Evolutionary conservation across 2,888 invertebrate genomes (phyloP).

Genomic region (Pammene aurita): DNA sequence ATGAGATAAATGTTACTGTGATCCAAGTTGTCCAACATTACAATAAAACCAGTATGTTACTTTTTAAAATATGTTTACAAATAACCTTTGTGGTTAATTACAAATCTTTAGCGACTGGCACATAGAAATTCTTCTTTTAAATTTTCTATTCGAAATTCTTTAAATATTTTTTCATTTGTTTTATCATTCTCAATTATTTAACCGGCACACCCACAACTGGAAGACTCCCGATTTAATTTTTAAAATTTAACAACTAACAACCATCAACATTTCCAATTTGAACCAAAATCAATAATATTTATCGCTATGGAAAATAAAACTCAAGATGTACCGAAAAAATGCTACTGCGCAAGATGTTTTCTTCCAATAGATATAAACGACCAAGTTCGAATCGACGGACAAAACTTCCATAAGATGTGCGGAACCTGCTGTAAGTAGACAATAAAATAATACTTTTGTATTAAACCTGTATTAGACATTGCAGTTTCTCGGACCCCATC

Average conservation of each 20-base stretch:
- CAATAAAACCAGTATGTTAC: not conserved
- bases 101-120: slow-evolving; percentile 11
- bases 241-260: slow-evolving; percentile 16
- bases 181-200: slow-evolving; percentile 55
- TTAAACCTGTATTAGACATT: not conserved
- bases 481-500: not conserved
- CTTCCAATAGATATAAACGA: slow-evolving; percentile 67
- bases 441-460: too few relatives aligned
- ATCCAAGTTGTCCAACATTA: slow-evolving; percentile 9
- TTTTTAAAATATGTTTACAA: not conserved
- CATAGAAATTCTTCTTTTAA: slow-evolving; percentile 13
- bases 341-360: slow-evolving; percentile 75
- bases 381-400: slow-evolving; percentile 69
- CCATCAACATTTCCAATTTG: slow-evolving; percentile 45
- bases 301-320: slow-evolving; percentile 51
- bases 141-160: slow-evolving; percentile 22
- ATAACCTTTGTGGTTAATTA: not conserved
- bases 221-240: slow-evolving; percentile 45
- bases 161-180: slow-evolving; percentile 46
- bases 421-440: slow-evolving; percentile 73
- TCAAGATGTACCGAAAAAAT: slow-evolving; percentile 68
- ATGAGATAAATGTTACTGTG: not conserved
- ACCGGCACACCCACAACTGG: slow-evolving; percentile 55
- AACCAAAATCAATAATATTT: slow-evolving; percentile 47
- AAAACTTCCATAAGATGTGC: slow-evolving; percentile 71